Conservation (phyloP, 2,113 vertebrate species). For the Hypocryptadius cinnamomeus region DNA sequence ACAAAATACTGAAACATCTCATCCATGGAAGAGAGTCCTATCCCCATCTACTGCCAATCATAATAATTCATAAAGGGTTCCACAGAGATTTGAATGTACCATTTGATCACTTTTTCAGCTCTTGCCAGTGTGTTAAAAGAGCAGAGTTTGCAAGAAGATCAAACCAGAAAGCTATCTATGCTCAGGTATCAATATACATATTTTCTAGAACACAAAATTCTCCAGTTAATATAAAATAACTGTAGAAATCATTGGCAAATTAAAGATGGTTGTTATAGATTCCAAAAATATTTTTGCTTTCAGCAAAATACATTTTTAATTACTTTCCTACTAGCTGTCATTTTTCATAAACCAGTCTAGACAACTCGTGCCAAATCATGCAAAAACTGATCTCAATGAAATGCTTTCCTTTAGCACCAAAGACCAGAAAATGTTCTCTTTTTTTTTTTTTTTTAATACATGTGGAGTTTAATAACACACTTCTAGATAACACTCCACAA, state of each 20-base stretch:
- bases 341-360: conserved; percentile 79
- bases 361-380: conserved; percentile 71
- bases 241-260: conserved; percentile 68
- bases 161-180: neutral
- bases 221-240: conserved; percentile 56
- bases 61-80: conserved; percentile 21
- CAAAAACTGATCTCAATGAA: conserved; percentile 72
- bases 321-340: conserved; percentile 80
- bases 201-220: conserved; percentile 32
- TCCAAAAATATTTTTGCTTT: conserved; percentile 83
- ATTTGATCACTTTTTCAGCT: neutral
- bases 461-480: neutral
- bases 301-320: conserved; percentile 84
- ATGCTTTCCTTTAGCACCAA: conserved; percentile 54
- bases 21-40: neutral
- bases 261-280: conserved; percentile 76
- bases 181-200: neutral
- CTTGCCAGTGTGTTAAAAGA: neutral
- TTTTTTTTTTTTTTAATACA: neutral
- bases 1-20: neutral
- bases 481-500: too few species aligned
- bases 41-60: conserved; percentile 20
- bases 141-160: neutral
- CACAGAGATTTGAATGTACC: neutral
- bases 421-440: conserved; percentile 39